These are phyloP conservation scores for Formica aserva DNA, from an alignment of 2,888 invertebrate species.

Conservation along the genomic window DNA sequence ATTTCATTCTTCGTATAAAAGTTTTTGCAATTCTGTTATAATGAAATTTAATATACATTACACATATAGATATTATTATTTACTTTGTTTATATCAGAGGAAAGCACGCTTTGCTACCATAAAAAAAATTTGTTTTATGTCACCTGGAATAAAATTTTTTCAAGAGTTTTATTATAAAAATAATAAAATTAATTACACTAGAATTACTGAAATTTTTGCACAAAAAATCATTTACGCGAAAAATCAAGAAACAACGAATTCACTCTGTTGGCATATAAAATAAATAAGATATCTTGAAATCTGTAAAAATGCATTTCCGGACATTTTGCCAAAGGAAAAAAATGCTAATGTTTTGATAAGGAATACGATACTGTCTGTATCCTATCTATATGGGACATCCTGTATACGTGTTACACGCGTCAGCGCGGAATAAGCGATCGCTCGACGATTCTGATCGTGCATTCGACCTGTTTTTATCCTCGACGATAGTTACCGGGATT, in stretches of 20 bases:
- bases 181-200: not conserved
- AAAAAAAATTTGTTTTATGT: not conserved
- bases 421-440: conserved; percentile 37
- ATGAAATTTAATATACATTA: conserved; percentile 4
- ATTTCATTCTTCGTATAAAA: not conserved
- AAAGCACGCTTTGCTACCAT: not conserved
- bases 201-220: not conserved
- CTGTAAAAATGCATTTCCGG: not conserved
- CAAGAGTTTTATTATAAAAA: not conserved
- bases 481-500: conserved; percentile 31
- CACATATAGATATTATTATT: not conserved
- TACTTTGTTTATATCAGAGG: not conserved
- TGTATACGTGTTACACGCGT: conserved; percentile 33
- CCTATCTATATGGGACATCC: conserved; percentile 2
- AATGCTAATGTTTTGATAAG: not conserved
- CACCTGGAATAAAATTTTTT: not conserved
- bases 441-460: conserved; percentile 33
- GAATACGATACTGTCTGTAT: not conserved
- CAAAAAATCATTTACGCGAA: not conserved
- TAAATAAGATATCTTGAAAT: not conserved
- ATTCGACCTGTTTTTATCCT: conserved; percentile 35
- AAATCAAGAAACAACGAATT: not conserved
- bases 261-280: not conserved
- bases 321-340: not conserved
- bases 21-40: not conserved